Conservation (phyloP, 2,888 invertebrate genomes). For the Hoplodrina ambigua region DNA sequence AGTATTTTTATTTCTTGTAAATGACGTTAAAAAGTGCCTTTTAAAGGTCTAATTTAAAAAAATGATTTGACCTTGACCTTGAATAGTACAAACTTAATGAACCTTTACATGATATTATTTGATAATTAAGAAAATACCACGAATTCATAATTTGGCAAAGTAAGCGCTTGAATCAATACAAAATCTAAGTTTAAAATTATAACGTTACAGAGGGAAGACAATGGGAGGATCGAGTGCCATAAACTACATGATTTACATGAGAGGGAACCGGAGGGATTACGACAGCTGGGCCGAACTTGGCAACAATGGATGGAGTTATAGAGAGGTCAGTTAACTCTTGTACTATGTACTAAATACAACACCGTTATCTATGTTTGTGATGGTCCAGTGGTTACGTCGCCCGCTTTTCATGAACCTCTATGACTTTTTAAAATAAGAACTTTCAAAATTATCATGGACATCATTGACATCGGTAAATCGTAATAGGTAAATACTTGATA, state of each 20-base stretch:
- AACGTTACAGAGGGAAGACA: conserved; percentile 89
- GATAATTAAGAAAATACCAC: background rate
- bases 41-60: no score
- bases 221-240: conserved; percentile 93
- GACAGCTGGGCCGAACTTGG: conserved; percentile 92
- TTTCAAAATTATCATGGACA: no score
- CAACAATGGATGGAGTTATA: conserved; percentile 92
- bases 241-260: conserved; percentile 92
- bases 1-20: no score
- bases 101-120: background rate
- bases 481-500: no score
- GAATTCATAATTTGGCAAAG: conserved; percentile 49
- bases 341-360: background rate
- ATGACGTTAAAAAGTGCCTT: no score
- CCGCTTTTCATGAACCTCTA: no score
- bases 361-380: no score
- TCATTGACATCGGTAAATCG: no score
- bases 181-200: conserved; percentile 5
- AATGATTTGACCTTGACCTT: no score
- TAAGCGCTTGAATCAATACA: background rate
- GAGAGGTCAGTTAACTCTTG: conserved; percentile 78
- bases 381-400: no score
- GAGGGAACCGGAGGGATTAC: conserved; percentile 91
- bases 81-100: background rate
- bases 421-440: no score